Evolutionary conservation across 2,113 vertebrate species (phyloP).

Genomic region (Cavia aperea): DNA sequence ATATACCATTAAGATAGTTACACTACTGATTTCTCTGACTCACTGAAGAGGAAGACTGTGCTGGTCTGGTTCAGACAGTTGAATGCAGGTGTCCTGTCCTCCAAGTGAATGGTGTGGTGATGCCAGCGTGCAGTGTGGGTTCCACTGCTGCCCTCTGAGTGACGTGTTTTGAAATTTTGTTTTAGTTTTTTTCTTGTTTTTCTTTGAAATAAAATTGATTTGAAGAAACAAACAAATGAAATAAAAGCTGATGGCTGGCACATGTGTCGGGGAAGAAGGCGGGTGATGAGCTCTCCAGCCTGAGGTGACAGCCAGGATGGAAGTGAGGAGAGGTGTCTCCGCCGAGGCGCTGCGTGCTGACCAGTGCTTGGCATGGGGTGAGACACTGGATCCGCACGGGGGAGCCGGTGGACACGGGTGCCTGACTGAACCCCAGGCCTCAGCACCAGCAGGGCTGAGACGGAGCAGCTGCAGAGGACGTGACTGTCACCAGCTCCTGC

Average conservation of each 20-base stretch:
- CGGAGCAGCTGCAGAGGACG: not conserved
- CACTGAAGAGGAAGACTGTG: too few species aligned
- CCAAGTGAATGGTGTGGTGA: too few species aligned
- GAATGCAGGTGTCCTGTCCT: too few species aligned
- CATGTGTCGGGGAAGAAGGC: not conserved
- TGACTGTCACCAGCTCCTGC: not conserved
- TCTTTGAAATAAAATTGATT: too few species aligned
- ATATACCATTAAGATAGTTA: too few species aligned
- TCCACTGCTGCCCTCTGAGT: too few species aligned
- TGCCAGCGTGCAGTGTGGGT: too few species aligned
- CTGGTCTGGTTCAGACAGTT: too few species aligned
- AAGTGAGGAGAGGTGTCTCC: not conserved
- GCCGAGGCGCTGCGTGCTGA: not conserved
- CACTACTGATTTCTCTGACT: too few species aligned
- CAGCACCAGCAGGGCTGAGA: not conserved
- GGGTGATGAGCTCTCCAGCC: not conserved
- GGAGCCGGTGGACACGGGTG: conserved; percentile 30
- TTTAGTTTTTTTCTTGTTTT: too few species aligned
- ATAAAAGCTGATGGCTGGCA: not conserved
- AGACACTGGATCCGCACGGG: not conserved
- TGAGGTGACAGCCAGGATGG: not conserved
- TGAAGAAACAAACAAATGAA: too few species aligned
- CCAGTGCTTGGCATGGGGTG: not conserved
- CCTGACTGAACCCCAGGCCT: not conserved
- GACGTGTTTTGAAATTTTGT: too few species aligned